These are phyloP conservation scores for Monopterus albus DNA, from an alignment of 2,113 vertebrate species.

Conservation along the genomic window DNA sequence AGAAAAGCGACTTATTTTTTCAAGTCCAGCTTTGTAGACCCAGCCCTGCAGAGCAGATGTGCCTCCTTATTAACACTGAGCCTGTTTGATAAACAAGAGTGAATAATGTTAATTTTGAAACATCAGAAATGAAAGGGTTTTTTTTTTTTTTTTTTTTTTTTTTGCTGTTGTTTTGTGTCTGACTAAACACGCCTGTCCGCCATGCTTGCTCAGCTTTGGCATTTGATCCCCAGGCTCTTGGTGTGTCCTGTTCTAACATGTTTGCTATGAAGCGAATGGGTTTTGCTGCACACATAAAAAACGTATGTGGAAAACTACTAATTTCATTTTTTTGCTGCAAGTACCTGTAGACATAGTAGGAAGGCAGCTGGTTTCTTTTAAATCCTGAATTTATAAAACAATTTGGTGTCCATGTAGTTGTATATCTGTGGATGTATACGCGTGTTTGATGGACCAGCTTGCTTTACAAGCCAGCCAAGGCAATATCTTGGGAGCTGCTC, in stretches of 20 bases:
- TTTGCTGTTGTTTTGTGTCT: slow-evolving; percentile 15
- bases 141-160: background rate
- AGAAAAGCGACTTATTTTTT: slow-evolving; percentile 43
- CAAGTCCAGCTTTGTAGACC: slow-evolving; percentile 24
- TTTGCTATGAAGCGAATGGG: slow-evolving; percentile 35
- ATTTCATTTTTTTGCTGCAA: slow-evolving; percentile 59
- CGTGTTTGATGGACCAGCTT: slow-evolving; percentile 57
- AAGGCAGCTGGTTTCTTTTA: slow-evolving; percentile 37
- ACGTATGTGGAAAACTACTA: slow-evolving; percentile 53
- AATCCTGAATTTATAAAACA: slow-evolving; percentile 34
- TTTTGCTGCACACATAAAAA: slow-evolving; percentile 58
- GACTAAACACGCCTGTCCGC: background rate
- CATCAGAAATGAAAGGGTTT: background rate
- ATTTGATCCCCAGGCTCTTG: slow-evolving; percentile 49
- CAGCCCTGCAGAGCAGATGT: slow-evolving; percentile 44
- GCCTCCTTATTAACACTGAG: slow-evolving; percentile 33
- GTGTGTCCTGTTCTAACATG: slow-evolving; percentile 59
- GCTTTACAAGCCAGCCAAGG: slow-evolving; percentile 67
- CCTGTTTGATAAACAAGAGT: slow-evolving; percentile 36
- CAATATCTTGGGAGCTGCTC: slow-evolving; percentile 73
- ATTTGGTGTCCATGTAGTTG: background rate
- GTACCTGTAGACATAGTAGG: slow-evolving; percentile 40
- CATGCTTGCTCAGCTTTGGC: slow-evolving; percentile 32
- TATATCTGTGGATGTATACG: slow-evolving; percentile 1
- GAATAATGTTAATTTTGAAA: slow-evolving; percentile 41